A percentile compares a stretch with the other conserved stretches of the same genome.
phyloP scores from a whole-genome alignment of 2,797 vertebrate species.

The Pseudopleuronectes americanus region DNA sequence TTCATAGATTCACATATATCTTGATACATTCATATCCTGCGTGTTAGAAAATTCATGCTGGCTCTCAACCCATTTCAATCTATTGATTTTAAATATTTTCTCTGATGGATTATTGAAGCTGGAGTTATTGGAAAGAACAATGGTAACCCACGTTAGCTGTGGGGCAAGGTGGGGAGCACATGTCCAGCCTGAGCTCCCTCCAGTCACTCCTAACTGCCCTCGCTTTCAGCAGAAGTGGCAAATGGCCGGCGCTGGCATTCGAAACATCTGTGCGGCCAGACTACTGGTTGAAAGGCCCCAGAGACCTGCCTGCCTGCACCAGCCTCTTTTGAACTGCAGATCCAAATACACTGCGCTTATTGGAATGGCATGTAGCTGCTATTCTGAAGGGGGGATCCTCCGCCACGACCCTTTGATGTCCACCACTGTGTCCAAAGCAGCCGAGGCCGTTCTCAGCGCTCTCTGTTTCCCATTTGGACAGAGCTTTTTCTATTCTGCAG shows the following conservation, averaged over 20 bases:
- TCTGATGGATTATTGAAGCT: not conserved
- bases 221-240: slow-evolving; percentile 68
- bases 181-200: slow-evolving; percentile 47
- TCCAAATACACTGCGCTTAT: slow-evolving; percentile 77
- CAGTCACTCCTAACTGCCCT: slow-evolving; percentile 60
- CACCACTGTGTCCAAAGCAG: slow-evolving; percentile 78
- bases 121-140: not conserved
- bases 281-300: slow-evolving; percentile 74
- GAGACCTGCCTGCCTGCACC: slow-evolving; percentile 72
- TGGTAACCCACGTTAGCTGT: slow-evolving; percentile 15
- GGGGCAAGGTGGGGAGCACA: slow-evolving; percentile 54
- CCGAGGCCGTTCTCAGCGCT: slow-evolving; percentile 55
- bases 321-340: slow-evolving; percentile 80
- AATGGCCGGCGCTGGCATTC: slow-evolving; percentile 73
- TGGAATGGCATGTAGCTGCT: slow-evolving; percentile 83
- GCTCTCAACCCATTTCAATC: not conserved
- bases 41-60: not conserved
- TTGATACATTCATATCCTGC: not conserved
- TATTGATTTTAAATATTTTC: not conserved
- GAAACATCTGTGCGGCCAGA: slow-evolving; percentile 79
- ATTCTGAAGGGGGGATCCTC: slow-evolving; percentile 79
- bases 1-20: not conserved
- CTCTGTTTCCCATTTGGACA: slow-evolving; percentile 77
- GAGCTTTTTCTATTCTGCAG: slow-evolving; percentile 62
- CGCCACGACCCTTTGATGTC: slow-evolving; percentile 78